These are phyloP conservation scores for Timema cristinae DNA, from an alignment of 2,888 invertebrate species.

Conservation along the genomic window DNA sequence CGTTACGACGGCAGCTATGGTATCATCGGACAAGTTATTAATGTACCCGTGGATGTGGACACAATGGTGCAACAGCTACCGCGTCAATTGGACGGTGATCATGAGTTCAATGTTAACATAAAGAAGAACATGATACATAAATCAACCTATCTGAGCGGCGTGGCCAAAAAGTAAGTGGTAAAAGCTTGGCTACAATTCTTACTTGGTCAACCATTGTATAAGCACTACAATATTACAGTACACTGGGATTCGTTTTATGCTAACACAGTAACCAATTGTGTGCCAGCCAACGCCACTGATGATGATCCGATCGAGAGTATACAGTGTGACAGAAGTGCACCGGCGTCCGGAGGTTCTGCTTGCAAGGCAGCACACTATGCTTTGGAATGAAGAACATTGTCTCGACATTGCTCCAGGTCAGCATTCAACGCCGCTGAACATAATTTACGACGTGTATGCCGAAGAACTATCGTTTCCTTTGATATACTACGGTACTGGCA, in stretches of 20 bases:
- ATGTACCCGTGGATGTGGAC: slow-evolving; percentile 41
- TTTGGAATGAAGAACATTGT: slow-evolving; percentile 34
- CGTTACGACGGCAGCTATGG: slow-evolving; percentile 40
- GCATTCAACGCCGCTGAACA: slow-evolving; percentile 36
- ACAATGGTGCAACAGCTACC: slow-evolving; percentile 41
- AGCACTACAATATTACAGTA: slow-evolving; percentile 24
- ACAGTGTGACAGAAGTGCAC: slow-evolving; percentile 3
- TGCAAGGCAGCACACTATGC: slow-evolving; percentile 35
- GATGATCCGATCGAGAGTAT: slow-evolving; percentile 27
- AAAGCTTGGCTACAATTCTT: background rate
- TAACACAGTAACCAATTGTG: too few relatives aligned
- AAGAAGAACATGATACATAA: slow-evolving; percentile 39
- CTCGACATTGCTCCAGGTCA: slow-evolving; percentile 33
- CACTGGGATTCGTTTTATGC: slow-evolving; percentile 31
- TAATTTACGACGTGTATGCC: slow-evolving; percentile 41
- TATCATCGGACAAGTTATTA: slow-evolving; percentile 43
- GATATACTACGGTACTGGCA: slow-evolving; percentile 41
- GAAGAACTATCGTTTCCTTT: slow-evolving; percentile 45
- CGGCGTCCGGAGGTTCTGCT: slow-evolving; percentile 35
- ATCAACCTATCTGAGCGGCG: slow-evolving; percentile 37
- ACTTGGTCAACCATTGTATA: background rate
- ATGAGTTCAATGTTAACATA: slow-evolving; percentile 40
- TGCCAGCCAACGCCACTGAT: slow-evolving; percentile 28
- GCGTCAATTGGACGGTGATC: slow-evolving; percentile 39
- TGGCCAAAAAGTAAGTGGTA: slow-evolving; percentile 33